Evolutionary conservation across 2,888 invertebrate genomes (phyloP).

Genomic region (Tenthredo scrophulariae): DNA sequence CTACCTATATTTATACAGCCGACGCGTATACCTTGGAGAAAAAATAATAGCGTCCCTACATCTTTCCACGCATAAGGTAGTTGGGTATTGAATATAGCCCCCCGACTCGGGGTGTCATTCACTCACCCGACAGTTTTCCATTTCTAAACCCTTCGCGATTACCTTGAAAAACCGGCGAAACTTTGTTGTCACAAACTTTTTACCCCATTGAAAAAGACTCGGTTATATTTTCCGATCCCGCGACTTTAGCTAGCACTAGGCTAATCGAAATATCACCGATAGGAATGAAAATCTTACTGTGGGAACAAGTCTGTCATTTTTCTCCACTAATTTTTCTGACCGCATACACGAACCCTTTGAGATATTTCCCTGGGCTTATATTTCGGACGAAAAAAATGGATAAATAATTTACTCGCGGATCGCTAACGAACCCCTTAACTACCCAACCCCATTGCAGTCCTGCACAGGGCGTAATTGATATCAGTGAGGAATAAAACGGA

Average conservation of each 20-base stretch:
- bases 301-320: not conserved
- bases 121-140: slow-evolving; percentile 38
- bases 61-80: not conserved
- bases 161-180: slow-evolving; percentile 5
- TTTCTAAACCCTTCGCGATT: slow-evolving; percentile 11
- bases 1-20: not conserved
- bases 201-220: not conserved
- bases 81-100: slow-evolving; percentile 28
- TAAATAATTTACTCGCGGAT: slow-evolving; percentile 9
- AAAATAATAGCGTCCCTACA: not conserved
- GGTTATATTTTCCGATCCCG: not conserved
- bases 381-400: not conserved
- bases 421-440: slow-evolving; percentile 16
- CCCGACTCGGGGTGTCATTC: not conserved
- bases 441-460: not conserved
- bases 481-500: not conserved
- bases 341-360: not conserved
- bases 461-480: not conserved
- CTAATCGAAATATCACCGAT: not conserved
- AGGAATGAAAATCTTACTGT: not conserved
- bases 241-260: not conserved
- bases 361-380: not conserved
- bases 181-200: slow-evolving; percentile 43
- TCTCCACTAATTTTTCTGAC: not conserved
- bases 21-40: not conserved